Evolutionary conservation across 1,140 invertebrate genomes (phyloP).

Genomic region (Uloborus diversus): DNA sequence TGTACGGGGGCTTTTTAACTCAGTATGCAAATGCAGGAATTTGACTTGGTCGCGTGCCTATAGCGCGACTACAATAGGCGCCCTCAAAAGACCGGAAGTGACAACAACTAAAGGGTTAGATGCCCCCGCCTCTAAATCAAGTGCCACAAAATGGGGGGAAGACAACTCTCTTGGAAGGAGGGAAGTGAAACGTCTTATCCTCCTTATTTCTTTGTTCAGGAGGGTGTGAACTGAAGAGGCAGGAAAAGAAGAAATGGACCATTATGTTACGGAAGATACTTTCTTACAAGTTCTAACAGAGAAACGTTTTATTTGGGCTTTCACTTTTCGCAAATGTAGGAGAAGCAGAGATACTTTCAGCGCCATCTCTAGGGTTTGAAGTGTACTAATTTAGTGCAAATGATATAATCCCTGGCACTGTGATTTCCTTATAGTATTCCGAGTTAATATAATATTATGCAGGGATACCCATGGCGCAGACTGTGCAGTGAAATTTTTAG

Average conservation of each 20-base stretch:
- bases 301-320: constrained; percentile 31
- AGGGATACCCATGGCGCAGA: too few relatives aligned
- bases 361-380: constrained; percentile 21
- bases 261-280: constrained; percentile 33
- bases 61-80: background rate
- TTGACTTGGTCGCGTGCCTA: constrained; percentile 25
- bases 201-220: background rate
- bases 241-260: constrained; percentile 42
- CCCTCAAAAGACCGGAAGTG: constrained; percentile 45
- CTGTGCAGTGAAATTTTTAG: too few relatives aligned
- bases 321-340: constrained; percentile 5
- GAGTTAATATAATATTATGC: too few relatives aligned
- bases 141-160: constrained; percentile 6
- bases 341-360: background rate
- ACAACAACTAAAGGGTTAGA: constrained; percentile 50
- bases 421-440: too few relatives aligned
- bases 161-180: background rate
- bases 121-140: constrained; percentile 39
- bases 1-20: background rate
- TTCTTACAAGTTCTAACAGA: background rate
- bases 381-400: too few relatives aligned
- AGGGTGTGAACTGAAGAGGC: constrained; percentile 4
- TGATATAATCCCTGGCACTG: too few relatives aligned
- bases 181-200: constrained; percentile 6
- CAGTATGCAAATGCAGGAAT: constrained; percentile 45